Conservation (phyloP, 2,113 vertebrate species). For the Eurypyga helias region DNA sequence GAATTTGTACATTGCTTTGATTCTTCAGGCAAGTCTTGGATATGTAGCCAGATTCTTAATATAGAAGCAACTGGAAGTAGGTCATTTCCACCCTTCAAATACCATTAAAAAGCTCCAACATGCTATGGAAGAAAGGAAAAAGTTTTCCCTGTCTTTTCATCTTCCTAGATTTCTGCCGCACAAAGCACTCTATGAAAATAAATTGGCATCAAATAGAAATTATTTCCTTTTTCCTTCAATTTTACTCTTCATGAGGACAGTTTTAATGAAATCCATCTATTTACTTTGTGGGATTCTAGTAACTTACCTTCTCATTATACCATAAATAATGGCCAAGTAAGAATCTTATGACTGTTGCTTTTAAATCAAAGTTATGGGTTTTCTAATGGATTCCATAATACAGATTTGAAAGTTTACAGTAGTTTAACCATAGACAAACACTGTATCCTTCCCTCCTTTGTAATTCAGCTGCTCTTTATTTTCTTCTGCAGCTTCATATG, state of each 20-base stretch:
- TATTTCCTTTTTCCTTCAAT: background rate
- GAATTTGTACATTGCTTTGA: slow-evolving; percentile 50
- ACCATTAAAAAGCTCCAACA: background rate
- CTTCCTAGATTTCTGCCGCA: slow-evolving; percentile 4
- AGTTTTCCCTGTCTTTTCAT: slow-evolving; percentile 5
- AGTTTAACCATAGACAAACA: slow-evolving; percentile 64
- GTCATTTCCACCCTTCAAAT: slow-evolving; percentile 54
- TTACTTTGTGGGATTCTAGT: background rate
- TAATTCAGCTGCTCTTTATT: slow-evolving; percentile 62
- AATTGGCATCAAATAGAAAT: slow-evolving; percentile 47
- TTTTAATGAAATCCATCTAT: slow-evolving; percentile 33
- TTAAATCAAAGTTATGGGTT: slow-evolving; percentile 58
- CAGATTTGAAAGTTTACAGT: slow-evolving; percentile 68
- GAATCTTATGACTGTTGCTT: slow-evolving; percentile 37
- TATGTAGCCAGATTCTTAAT: slow-evolving; percentile 37
- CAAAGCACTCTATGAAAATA: slow-evolving; percentile 23
- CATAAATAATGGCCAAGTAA: slow-evolving; percentile 26
- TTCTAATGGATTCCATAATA: slow-evolving; percentile 31
- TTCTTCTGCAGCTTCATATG: slow-evolving; percentile 43
- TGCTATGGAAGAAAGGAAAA: slow-evolving; percentile 1
- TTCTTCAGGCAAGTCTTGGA: slow-evolving; percentile 45
- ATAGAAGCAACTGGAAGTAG: slow-evolving; percentile 59
- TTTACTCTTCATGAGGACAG: slow-evolving; percentile 30
- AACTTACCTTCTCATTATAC: background rate
- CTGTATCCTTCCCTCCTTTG: slow-evolving; percentile 32